Base-by-base conservation (phyloP, 2,113 vertebrate species). In the Ailurus styani region DNA sequence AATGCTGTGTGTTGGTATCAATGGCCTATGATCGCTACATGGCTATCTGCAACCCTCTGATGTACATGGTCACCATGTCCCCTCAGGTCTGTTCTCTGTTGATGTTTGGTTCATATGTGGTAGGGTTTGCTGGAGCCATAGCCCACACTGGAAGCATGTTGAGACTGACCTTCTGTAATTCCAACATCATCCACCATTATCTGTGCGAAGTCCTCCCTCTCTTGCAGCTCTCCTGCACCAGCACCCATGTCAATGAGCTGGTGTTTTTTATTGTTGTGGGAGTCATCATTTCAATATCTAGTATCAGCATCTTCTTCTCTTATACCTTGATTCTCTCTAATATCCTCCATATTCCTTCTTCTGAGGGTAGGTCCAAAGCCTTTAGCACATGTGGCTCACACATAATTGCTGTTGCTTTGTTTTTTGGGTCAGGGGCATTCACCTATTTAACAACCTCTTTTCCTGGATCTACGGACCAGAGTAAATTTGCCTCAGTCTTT, bases 381-480 rank as follows among this genome's bases (percentile, higher is more conserved):
- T 97, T 97, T 37, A 70, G 86, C 60, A 96, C 93, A 0, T 96
- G 96, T 18, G 79, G 89, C 18, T 98, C 96, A 40, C 98, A 98
- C 1, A 18, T 96, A 17, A 60, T 42, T 40, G 96, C 88, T 25
- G 37, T 98, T 54, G 73, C 89, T 85, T 82, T 98, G 52, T 96
- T 94, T 95, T 98, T 97, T 55, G 95, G 97, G n/a, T 97, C 95
- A 31, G 98, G 95, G 10, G 54, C 94, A 0, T 97, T 98, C 50
- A 96, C 89, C 3, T 98, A 96, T n/a, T 83, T 97, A 75, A 93
- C 66, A 23, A 87, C 66, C 27, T 93, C 25, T 45, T 57, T 85
- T 29, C 66, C 95, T 13, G 60, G 87, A 17, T 89, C 86, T 9
- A 4, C 18, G 40, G 45, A 66, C 52, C 79, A 87, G 4, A 57